These are phyloP conservation scores for Rhincodon typus DNA, from an alignment of 2,797 vertebrate species.

Conservation along the genomic window DNA sequence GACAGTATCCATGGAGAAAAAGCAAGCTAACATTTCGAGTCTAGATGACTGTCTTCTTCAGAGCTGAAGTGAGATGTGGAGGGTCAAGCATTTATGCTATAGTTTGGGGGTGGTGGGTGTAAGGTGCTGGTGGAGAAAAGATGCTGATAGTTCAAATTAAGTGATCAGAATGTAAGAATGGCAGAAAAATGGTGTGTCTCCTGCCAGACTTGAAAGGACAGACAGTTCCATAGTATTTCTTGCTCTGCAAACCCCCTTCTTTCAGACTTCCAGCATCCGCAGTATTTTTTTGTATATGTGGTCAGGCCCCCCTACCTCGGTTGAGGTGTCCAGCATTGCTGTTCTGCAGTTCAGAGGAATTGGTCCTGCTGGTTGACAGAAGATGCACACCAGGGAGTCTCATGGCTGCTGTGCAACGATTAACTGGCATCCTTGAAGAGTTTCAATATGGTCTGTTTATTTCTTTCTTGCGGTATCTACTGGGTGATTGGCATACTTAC, in stretches of 20 bases:
- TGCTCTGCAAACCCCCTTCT: too few relatives aligned
- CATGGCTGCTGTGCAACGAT: background rate
- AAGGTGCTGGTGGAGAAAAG: too few relatives aligned
- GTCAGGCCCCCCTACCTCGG: background rate
- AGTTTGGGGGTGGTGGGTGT: too few relatives aligned
- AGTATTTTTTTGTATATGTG: background rate
- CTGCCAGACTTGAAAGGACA: too few relatives aligned
- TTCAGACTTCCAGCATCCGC: background rate
- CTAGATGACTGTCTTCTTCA: too few relatives aligned
- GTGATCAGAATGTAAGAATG: too few relatives aligned
- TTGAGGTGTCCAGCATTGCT: background rate
- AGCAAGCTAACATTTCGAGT: too few relatives aligned
- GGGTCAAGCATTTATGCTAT: too few relatives aligned
- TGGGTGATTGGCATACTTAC: background rate
- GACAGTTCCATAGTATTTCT: background rate
- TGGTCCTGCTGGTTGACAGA: background rate
- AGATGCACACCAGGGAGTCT: background rate
- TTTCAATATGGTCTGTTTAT: background rate
- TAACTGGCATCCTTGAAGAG: background rate
- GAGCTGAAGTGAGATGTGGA: too few relatives aligned
- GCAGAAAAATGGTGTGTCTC: too few relatives aligned
- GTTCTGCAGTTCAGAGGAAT: conserved; percentile 24
- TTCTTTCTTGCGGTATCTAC: background rate
- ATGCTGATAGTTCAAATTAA: too few relatives aligned
- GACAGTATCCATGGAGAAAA: too few relatives aligned